phyloP scores from a whole-genome alignment of 1,140 invertebrate species.

The Ceratina japonica region DNA sequence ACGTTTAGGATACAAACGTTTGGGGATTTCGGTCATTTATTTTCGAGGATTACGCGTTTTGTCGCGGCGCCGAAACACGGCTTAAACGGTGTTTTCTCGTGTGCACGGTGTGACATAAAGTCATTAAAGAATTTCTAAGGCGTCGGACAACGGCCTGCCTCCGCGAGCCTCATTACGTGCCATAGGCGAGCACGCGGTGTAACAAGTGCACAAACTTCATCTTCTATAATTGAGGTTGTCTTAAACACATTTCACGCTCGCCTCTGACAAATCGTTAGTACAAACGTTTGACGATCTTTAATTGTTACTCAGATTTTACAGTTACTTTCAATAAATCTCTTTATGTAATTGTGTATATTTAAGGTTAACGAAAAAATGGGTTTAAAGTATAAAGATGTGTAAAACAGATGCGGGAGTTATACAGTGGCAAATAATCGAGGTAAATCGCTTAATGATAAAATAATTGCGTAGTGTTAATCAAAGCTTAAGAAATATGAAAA shows the following conservation, averaged over 20 bases:
- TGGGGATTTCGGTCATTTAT: too few relatives aligned
- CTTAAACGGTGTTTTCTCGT: slow-evolving; percentile 52
- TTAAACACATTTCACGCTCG: slow-evolving; percentile 22
- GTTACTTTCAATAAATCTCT: too few relatives aligned
- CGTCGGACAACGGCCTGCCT: slow-evolving; percentile 69
- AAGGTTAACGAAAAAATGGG: too few relatives aligned
- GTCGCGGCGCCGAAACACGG: slow-evolving; percentile 7
- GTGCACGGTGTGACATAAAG: slow-evolving; percentile 63
- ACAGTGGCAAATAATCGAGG: too few relatives aligned
- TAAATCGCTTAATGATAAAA: too few relatives aligned
- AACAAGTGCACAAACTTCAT: slow-evolving; percentile 35
- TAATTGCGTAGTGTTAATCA: too few relatives aligned
- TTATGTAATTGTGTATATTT: too few relatives aligned
- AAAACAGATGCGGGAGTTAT: too few relatives aligned
- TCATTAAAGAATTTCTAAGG: slow-evolving; percentile 74
- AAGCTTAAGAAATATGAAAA: not conserved
- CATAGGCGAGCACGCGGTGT: slow-evolving; percentile 10
- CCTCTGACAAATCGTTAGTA: slow-evolving; percentile 25
- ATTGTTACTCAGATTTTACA: not conserved
- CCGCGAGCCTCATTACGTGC: slow-evolving; percentile 47
- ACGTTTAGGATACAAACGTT: too few relatives aligned
- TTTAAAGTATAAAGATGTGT: too few relatives aligned
- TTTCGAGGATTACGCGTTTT: not conserved
- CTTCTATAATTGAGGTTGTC: slow-evolving; percentile 30
- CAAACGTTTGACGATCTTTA: not conserved